These are phyloP conservation scores for Parazoanthus darwini DNA, from an alignment of 92 coral and sea anemone species.

Conservation along the genomic window DNA sequence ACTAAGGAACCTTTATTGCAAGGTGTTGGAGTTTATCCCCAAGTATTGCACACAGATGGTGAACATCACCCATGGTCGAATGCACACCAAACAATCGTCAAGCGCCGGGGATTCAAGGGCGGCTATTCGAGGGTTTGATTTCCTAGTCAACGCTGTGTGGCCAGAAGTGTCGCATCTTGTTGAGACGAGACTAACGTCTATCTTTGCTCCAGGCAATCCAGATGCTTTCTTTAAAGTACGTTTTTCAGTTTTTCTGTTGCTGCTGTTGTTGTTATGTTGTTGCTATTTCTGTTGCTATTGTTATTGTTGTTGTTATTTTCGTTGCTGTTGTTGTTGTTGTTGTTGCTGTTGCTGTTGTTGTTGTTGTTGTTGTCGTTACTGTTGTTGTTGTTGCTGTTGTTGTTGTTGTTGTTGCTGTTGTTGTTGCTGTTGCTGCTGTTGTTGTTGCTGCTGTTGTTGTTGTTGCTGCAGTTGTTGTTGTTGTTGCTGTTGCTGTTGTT, in stretches of 20 bases:
- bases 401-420: too few relatives aligned
- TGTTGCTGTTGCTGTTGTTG: too few relatives aligned
- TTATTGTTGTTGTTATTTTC: too few relatives aligned
- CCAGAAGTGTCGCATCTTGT: conserved; percentile 84
- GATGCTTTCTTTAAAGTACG: conserved; percentile 93
- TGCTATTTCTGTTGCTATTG: neutral
- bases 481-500: too few relatives aligned
- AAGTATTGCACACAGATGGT: conserved; percentile 89
- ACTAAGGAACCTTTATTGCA: conserved; percentile 65
- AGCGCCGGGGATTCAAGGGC: conserved; percentile 72
- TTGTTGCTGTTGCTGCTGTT: too few relatives aligned
- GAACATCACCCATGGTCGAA: conserved; percentile 85
- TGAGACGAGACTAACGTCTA: conserved; percentile 80
- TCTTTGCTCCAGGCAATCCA: conserved; percentile 99
- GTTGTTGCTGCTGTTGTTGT: too few relatives aligned
- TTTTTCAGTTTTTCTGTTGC: neutral
- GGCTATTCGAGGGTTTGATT: conserved; percentile 92
- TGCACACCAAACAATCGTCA: conserved; percentile 65
- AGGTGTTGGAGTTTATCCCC: conserved; percentile 94
- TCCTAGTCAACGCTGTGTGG: conserved; percentile 96
- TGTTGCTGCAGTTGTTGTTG: too few relatives aligned
- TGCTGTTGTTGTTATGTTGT: neutral
- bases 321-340: too few relatives aligned
- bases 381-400: too few relatives aligned
- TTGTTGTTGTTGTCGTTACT: too few relatives aligned